These are phyloP conservation scores for Champsocephalus esox DNA, from an alignment of 2,797 vertebrate genomes.

Conservation along the genomic window DNA sequence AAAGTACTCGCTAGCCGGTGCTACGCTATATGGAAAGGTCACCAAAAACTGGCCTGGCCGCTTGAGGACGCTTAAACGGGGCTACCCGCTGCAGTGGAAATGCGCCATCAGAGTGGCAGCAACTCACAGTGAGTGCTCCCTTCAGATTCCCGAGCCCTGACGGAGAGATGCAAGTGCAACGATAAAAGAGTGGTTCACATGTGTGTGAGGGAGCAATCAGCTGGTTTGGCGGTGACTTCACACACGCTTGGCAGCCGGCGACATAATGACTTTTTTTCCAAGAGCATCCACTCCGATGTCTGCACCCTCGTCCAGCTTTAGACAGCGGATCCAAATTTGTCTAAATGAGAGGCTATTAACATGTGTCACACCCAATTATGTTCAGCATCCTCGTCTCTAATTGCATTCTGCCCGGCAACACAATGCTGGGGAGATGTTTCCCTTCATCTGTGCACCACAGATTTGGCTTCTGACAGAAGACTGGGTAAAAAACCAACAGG, in stretches of 20 bases:
- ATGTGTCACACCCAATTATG: conserved; percentile 78
- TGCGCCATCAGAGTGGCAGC: neutral
- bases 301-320: conserved; percentile 58
- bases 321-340: conserved; percentile 58
- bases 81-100: too few species aligned
- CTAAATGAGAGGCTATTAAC: conserved; percentile 80
- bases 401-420: conserved; percentile 73
- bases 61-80: too few species aligned
- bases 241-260: conserved; percentile 48
- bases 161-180: conserved; percentile 40
- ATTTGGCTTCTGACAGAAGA: neutral
- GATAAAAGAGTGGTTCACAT: conserved; percentile 21
- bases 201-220: conserved; percentile 38
- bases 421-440: conserved; percentile 60
- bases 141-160: conserved; percentile 20
- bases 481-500: neutral
- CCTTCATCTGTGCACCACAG: conserved; percentile 24
- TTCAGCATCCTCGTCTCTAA: conserved; percentile 75
- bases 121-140: conserved; percentile 30
- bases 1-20: too few species aligned
- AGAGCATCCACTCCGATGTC: conserved; percentile 53
- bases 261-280: conserved; percentile 65
- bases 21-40: too few species aligned
- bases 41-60: too few species aligned
- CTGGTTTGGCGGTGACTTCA: conserved; percentile 50